Base-by-base conservation (phyloP, 2,113 vertebrate species). In the Chaetura pelagica region DNA sequence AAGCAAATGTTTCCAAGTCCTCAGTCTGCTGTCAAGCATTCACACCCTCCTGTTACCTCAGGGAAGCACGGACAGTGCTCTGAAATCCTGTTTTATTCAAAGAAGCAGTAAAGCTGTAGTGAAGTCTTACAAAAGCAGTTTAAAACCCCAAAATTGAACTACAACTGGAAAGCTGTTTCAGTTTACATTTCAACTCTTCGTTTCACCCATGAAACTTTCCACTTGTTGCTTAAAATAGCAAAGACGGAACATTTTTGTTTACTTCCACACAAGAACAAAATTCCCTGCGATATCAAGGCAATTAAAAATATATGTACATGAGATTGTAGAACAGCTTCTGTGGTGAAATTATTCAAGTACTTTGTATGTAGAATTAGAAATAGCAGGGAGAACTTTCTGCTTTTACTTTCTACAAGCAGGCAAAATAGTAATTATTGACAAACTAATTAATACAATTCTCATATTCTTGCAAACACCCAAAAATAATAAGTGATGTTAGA, bases 191-290 rank as follows among this genome's bases (percentile, higher is more conserved):
- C 91, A 94, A 74, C 55, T 74, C 78, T 93, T 95, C 88, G 85
- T 93, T 95, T 96, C 85, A 90, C 72, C 49, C 90, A 74, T 52
- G 92, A 83, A 96, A 95, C 76, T 92, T 96, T 95, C 94, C 94
- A 95, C 68, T 94, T 90, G 84, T 91, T 84, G 79, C 95, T 94
- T 95, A 95, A 96, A 96, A 97, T 96, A 96, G 94, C 72, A 64
- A 82, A 92, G 79, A 84, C 0, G 2, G 95, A 95, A 96, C 93
- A 90, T 86, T 96, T 95, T 86, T 96, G 96, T 97, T 97, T 96
- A 96, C 92, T 96, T 96, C 90, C 90, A 86, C 73, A 77, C 64
- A 93, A 94, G 94, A 97, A 90, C 63, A 96, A 96, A 97, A 94
- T 78, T 95, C 92, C 83, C 85, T 15, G 19, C 78, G 64, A 90